phyloP scores from a whole-genome alignment of 2,113 vertebrate species.

The Lethenteron reissneri region DNA sequence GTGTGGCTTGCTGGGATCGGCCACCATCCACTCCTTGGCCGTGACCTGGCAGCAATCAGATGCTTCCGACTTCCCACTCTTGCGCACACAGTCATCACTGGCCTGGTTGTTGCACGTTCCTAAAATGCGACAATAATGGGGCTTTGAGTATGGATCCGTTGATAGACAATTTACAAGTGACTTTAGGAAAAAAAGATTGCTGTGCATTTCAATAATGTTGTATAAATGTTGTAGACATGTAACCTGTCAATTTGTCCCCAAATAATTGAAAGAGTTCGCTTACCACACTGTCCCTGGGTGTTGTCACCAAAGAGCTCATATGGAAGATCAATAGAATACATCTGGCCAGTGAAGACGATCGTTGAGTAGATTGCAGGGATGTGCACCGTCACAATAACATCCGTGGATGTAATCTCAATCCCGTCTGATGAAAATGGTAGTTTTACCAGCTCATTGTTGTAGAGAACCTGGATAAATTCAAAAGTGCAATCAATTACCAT shows the following conservation, averaged over 20 bases:
- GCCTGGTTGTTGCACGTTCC: constrained; percentile 61
- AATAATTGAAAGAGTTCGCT: no score
- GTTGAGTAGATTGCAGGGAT: constrained; percentile 29
- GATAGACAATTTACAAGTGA: no score
- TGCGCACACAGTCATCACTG: constrained; percentile 51
- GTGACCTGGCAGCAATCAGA: constrained; percentile 31
- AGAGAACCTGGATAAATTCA: constrained; percentile 20
- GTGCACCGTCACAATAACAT: constrained; percentile 36
- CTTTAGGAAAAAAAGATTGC: no score
- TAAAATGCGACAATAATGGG: constrained; percentile 14
- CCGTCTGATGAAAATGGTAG: constrained; percentile 28
- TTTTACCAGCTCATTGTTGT: constrained; percentile 22
- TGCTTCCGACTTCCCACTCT: constrained; percentile 18
- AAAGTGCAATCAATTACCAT: no score
- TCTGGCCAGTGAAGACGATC: constrained; percentile 44
- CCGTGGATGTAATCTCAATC: constrained; percentile 30
- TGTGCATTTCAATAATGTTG: no score
- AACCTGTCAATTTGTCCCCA: no score
- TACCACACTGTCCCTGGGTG: constrained; percentile 81
- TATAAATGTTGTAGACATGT: no score
- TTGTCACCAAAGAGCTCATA: constrained; percentile 41
- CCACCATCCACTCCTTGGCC: constrained; percentile 48
- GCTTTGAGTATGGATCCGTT: no score
- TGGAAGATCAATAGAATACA: constrained; percentile 46
- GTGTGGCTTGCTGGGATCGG: constrained; percentile 30